Percentiles rank a stretch among this genome's conserved stretches.
Evolutionary conservation across 1,140 invertebrate species (phyloP).

Genomic region (Temnothorax longispinosus): DNA sequence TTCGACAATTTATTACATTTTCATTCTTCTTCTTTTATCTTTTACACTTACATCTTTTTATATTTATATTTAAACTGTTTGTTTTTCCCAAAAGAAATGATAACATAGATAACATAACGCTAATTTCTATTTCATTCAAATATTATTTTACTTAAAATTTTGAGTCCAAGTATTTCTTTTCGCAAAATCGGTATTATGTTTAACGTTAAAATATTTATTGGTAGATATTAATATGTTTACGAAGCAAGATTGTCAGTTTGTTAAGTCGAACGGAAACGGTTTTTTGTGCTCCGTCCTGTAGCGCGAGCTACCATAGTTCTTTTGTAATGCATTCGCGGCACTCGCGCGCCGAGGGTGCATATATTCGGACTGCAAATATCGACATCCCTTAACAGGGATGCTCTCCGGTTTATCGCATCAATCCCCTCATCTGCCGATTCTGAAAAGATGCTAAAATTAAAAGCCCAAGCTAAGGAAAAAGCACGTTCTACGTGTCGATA

Average conservation of each 20-base stretch:
- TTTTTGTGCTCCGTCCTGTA: slow-evolving; percentile 64
- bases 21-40: neutral
- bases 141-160: neutral
- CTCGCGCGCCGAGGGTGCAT: slow-evolving; percentile 76
- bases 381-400: slow-evolving; percentile 31
- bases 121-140: neutral
- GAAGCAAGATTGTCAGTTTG: neutral
- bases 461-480: slow-evolving; percentile 32
- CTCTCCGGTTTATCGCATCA: slow-evolving; percentile 55
- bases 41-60: neutral
- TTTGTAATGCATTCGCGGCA: slow-evolving; percentile 58
- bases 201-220: neutral
- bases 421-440: slow-evolving; percentile 13
- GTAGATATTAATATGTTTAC: neutral
- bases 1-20: neutral
- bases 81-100: neutral
- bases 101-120: neutral
- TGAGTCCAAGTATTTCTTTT: neutral
- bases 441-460: slow-evolving; percentile 63
- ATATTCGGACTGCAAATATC: slow-evolving; percentile 78
- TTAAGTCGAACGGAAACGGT: slow-evolving; percentile 17
- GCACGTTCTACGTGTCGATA: slow-evolving; percentile 29
- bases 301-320: slow-evolving; percentile 38
- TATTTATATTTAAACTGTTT: neutral
- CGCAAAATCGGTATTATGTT: neutral